phyloP scores from a whole-genome alignment of 2,888 invertebrate species.

The Apamea crenata region DNA sequence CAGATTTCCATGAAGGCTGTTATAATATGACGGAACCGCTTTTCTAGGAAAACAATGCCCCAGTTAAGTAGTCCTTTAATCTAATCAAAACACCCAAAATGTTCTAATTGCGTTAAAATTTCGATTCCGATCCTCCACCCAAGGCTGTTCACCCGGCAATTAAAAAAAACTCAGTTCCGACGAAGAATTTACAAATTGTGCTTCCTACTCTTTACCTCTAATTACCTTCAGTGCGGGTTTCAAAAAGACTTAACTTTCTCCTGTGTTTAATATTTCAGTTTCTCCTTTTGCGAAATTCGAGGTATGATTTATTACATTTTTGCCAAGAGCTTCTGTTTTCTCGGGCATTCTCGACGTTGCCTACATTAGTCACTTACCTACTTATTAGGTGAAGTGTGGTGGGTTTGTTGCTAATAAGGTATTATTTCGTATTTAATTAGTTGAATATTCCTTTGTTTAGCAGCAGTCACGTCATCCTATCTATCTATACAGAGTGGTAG shows the following conservation, averaged over 20 bases:
- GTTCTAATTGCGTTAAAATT: conserved; percentile 1
- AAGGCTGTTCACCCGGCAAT: conserved; percentile 23
- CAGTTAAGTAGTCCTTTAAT: neutral
- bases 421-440: conserved; percentile 3
- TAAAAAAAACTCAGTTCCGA: conserved; percentile 29
- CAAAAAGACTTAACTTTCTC: conserved; percentile 46
- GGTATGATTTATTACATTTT: conserved; percentile 27
- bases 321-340: neutral
- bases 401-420: neutral
- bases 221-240: conserved; percentile 51
- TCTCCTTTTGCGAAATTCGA: conserved; percentile 23
- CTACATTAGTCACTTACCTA: neutral
- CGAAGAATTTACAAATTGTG: conserved; percentile 39
- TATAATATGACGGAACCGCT: neutral
- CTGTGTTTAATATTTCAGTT: conserved; percentile 55
- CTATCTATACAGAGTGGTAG: neutral
- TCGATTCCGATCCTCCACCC: neutral
- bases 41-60: neutral
- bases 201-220: conserved; percentile 39
- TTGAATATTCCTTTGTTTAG: neutral
- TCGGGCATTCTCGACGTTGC: neutral
- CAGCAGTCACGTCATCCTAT: neutral
- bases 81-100: conserved; percentile 10
- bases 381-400: neutral
- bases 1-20: neutral